A percentile compares a stretch with the other conserved stretches of the same genome.
Evolutionary conservation across 1,140 invertebrate genomes (phyloP).

Genomic region (Idris sp.): DNA sequence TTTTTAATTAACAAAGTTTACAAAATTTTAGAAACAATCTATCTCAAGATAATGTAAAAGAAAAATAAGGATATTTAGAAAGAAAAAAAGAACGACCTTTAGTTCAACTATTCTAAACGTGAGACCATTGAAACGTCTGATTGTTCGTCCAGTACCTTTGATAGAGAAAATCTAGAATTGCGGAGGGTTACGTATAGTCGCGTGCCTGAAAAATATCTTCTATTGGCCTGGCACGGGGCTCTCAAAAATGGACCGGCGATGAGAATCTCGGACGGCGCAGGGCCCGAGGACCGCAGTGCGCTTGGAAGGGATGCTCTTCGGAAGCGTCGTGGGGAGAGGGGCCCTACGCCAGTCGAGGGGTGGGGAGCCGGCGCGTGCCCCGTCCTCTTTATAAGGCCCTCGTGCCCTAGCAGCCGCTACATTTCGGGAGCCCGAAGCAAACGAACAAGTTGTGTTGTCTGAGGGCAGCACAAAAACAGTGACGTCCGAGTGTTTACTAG

Average conservation of each 20-base stretch:
- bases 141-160: no score
- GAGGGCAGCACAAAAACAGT: constrained; percentile 18
- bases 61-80: no score
- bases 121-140: no score
- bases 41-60: no score
- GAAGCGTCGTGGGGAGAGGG: no score
- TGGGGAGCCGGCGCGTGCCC: constrained; percentile 77
- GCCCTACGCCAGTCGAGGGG: constrained; percentile 66
- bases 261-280: constrained; percentile 72
- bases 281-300: constrained; percentile 65
- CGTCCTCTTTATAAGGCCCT: constrained; percentile 76
- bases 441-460: no score
- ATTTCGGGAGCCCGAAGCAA: constrained; percentile 77
- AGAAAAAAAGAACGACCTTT: no score
- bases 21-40: no score
- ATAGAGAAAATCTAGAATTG: not conserved
- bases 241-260: constrained; percentile 61
- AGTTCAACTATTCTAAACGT: no score
- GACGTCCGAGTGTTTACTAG: constrained; percentile 7
- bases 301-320: constrained; percentile 68
- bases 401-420: constrained; percentile 71
- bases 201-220: constrained; percentile 22
- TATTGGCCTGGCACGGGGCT: constrained; percentile 10
- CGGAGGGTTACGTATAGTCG: constrained; percentile 26
- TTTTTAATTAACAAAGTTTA: no score